Evolutionary conservation across 2,888 invertebrate species (phyloP).

Genomic region (Eilema caniola): DNA sequence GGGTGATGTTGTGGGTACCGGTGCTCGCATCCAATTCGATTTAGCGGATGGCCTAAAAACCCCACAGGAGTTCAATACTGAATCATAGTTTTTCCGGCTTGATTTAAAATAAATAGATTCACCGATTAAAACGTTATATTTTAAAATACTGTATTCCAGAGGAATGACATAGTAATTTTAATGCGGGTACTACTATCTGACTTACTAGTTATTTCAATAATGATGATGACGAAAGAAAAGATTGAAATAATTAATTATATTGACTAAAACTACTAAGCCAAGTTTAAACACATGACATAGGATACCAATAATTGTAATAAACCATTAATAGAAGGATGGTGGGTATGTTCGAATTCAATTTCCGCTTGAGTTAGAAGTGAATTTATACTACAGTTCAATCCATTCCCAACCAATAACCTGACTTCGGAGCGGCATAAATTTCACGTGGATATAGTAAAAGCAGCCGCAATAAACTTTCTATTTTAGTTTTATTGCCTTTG

Average conservation of each 20-base stretch:
- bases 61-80: too few relatives aligned
- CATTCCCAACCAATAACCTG: conserved; percentile 54
- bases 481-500: conserved; percentile 63
- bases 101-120: too few relatives aligned
- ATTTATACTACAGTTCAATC: conserved; percentile 57
- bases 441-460: conserved; percentile 59
- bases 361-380: conserved; percentile 52
- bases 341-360: conserved; percentile 52
- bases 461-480: conserved; percentile 64
- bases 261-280: neutral
- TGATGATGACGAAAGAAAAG: neutral
- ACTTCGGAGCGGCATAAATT: conserved; percentile 56
- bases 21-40: too few relatives aligned
- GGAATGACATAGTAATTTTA: too few relatives aligned
- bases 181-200: too few relatives aligned
- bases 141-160: too few relatives aligned
- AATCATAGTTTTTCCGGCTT: too few relatives aligned
- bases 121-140: too few relatives aligned
- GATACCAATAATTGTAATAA: conserved; percentile 23
- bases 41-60: too few relatives aligned
- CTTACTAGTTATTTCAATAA: too few relatives aligned
- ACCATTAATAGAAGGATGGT: conserved; percentile 26
- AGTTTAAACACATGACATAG: neutral
- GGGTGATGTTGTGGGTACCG: too few relatives aligned
- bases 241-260: neutral